A percentile compares a stretch with the other conserved stretches of the same genome.
Evolutionary conservation across 2,888 invertebrate genomes (phyloP).

Genomic region (Operophtera brumata): DNA sequence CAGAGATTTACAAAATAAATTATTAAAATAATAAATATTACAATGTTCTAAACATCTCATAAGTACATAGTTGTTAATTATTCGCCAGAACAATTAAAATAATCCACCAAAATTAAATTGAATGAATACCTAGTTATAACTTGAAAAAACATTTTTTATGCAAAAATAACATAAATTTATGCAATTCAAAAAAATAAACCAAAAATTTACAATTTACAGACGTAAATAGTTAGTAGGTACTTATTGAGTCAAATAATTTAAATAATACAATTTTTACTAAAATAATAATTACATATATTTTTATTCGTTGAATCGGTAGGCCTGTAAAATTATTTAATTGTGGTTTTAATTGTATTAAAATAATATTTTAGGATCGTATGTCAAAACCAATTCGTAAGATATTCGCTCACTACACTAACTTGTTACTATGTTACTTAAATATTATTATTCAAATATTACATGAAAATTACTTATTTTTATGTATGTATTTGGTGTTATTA

Average conservation of each 20-base stretch:
- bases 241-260: background rate
- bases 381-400: background rate
- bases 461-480: too few relatives aligned
- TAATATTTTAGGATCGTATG: background rate
- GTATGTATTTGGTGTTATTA: too few relatives aligned
- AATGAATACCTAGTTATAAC: too few relatives aligned
- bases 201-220: slow-evolving; percentile 4
- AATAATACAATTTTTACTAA: background rate
- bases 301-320: background rate
- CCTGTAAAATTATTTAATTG: background rate
- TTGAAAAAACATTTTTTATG: too few relatives aligned
- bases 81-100: background rate
- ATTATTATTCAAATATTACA: too few relatives aligned
- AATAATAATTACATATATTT: background rate
- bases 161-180: background rate
- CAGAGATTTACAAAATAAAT: slow-evolving; percentile 38
- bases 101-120: background rate
- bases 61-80: slow-evolving; percentile 9
- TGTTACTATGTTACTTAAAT: background rate
- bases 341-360: background rate
- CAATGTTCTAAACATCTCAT: slow-evolving; percentile 1
- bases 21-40: slow-evolving; percentile 5
- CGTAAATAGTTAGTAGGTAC: background rate
- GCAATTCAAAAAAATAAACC: background rate
- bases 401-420: background rate